Base-by-base conservation (phyloP, 1,140 invertebrate species). In the Trialeurodes vaporariorum region DNA sequence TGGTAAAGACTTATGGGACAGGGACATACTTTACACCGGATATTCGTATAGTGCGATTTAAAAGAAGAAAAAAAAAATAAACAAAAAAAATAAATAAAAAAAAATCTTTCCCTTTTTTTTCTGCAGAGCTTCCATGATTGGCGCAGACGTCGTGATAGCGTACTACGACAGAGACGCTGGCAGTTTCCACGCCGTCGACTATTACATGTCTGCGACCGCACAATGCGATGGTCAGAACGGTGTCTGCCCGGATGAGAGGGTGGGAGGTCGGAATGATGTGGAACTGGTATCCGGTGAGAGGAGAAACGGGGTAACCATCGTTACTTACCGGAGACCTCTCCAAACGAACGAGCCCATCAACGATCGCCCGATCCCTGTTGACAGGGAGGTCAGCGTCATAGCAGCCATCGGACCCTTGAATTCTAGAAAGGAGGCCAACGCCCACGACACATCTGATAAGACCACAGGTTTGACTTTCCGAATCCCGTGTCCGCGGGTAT, bases 361-460 rank as follows among this genome's bases (percentile, higher is more conserved):
- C 68, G 89, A 92, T 74, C 81, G 82, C 69, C 82, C 87, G 27
- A 86, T 92, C 64, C 84, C 88, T 1, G 78, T 78, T 0, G 80
- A 86, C 27, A 80, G 83, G 0, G 84, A 89, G 24, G 85, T 87
- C 12, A 87, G 85, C 22, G 86, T 94, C 1, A 91, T 95, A n/a
- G 92, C 92, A 0, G 92, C 93, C 17, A 90, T 95, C 70, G 93
- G 93, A 2, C 86, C 86, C 0, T 79, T 96, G 1, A 94, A 93
- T 79, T 79, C 81, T 0, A 78, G 85, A 61, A 86, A 85, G 67
- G 91, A 94, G 78, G 91, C 91, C 0, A 92, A 92, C 71, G 89
- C 90, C 2, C 92, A 94, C 77, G 84, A 83, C 5, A 75, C 78
- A 61, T 79, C 79, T 71, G 89, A 91, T 74, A 89, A 85, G 73